Percentiles rank a stretch among this genome's conserved stretches.
Evolutionary conservation across 2,113 vertebrate species (phyloP).

Genomic region (Prinia subflava): DNA sequence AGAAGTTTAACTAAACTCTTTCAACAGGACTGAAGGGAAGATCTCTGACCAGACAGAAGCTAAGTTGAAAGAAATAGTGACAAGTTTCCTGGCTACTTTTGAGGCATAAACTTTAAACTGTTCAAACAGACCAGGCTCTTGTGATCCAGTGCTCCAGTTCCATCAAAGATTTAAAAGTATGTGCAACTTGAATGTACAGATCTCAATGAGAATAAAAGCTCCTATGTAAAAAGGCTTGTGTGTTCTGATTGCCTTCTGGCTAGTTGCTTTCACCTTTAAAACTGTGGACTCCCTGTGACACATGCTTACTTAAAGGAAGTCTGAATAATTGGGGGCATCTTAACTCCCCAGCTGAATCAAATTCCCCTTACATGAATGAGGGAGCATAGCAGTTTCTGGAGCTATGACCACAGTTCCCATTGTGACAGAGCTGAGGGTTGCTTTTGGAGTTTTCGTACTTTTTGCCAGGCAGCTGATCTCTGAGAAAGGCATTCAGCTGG

Average conservation of each 20-base stretch:
- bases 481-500: not conserved
- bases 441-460: not conserved
- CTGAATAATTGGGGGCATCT: not conserved
- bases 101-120: slow-evolving; percentile 74
- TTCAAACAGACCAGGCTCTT: slow-evolving; percentile 30
- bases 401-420: not conserved
- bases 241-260: not conserved
- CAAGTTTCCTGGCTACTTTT: slow-evolving; percentile 91
- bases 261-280: not conserved
- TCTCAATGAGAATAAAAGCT: slow-evolving; percentile 80
- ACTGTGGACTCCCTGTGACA: too few species aligned
- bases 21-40: slow-evolving; percentile 84
- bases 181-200: slow-evolving; percentile 80
- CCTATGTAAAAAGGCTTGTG: slow-evolving; percentile 39
- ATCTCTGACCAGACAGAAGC: slow-evolving; percentile 89
- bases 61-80: slow-evolving; percentile 91
- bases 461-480: not conserved
- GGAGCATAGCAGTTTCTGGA: not conserved
- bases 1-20: not conserved
- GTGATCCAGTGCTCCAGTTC: slow-evolving; percentile 59
- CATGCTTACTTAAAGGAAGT: not conserved
- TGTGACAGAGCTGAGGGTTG: not conserved
- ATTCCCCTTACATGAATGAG: not conserved
- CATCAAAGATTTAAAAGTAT: slow-evolving; percentile 70
- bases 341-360: not conserved